Conservation (phyloP, 2,113 vertebrate genomes). For the Baryphthengus martii region DNA sequence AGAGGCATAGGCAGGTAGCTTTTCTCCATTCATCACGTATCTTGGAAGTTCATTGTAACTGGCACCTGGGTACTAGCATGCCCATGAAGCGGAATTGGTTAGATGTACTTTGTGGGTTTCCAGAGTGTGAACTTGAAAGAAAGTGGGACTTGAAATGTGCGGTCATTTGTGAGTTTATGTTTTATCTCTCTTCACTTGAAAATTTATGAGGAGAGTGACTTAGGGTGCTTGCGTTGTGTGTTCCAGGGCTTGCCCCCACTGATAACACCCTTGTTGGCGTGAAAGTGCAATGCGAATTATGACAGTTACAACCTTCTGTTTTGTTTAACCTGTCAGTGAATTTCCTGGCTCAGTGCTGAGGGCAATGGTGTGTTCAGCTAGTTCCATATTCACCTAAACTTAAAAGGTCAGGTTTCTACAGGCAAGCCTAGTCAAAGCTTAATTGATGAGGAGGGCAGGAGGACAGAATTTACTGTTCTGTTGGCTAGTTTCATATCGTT, state of each 20-base stretch:
- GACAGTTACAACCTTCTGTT: constrained; percentile 91
- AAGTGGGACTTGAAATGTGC: constrained; percentile 65
- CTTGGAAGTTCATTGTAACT: background rate
- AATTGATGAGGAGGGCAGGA: constrained; percentile 86
- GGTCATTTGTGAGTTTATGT: constrained; percentile 79
- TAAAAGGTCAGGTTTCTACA: constrained; percentile 85
- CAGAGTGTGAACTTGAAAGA: constrained; percentile 69
- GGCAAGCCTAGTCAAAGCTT: constrained; percentile 84
- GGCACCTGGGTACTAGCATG: background rate
- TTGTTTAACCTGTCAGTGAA: constrained; percentile 88
- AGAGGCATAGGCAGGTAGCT: background rate
- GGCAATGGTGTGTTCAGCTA: constrained; percentile 81
- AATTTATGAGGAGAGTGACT: constrained; percentile 83
- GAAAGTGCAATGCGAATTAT: constrained; percentile 89
- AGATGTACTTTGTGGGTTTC: constrained; percentile 41
- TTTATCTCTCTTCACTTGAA: constrained; percentile 82
- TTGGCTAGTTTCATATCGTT: constrained; percentile 86
- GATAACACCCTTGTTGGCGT: constrained; percentile 89
- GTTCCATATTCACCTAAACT: constrained; percentile 84
- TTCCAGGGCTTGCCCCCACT: constrained; percentile 87
- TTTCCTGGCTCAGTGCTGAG: constrained; percentile 84
- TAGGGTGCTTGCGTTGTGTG: constrained; percentile 79
- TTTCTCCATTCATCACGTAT: background rate
- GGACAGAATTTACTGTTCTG: constrained; percentile 87
- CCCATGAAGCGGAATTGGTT: constrained; percentile 34